Evolutionary conservation across 2,113 vertebrate species (phyloP).

Genomic region (Dasyornis broadbenti): DNA sequence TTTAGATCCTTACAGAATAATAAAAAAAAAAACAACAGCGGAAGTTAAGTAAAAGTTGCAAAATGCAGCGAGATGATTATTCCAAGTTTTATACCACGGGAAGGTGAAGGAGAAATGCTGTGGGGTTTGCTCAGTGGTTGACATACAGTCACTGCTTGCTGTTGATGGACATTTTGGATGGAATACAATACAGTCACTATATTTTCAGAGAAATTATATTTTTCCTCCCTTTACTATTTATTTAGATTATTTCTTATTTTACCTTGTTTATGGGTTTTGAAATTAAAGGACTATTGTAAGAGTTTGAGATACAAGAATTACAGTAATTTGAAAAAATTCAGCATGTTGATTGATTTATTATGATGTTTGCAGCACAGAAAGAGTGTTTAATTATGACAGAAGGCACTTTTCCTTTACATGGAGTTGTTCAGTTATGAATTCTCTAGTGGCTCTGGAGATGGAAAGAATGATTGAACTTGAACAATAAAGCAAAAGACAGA

Average conservation of each 20-base stretch:
- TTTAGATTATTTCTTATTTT: background rate
- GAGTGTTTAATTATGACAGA: background rate
- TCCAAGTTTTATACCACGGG: background rate
- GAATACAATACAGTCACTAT: background rate
- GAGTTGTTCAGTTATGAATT: conserved; percentile 14
- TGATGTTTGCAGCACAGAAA: background rate
- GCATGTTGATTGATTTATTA: background rate
- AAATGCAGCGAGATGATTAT: background rate
- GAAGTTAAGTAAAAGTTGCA: background rate
- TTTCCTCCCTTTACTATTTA: background rate
- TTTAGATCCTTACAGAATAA: background rate
- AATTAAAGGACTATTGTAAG: background rate
- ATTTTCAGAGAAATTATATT: background rate
- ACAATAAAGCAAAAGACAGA: background rate
- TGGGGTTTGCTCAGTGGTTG: background rate
- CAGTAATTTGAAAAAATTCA: background rate
- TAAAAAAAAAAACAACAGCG: background rate
- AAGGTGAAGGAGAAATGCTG: background rate
- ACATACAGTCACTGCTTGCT: background rate
- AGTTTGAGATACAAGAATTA: background rate
- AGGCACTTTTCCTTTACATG: background rate
- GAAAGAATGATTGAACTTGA: background rate
- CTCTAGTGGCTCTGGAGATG: background rate
- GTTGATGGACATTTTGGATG: background rate
- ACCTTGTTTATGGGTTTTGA: background rate